These are phyloP conservation scores for Styela plicata DNA, from an alignment of 23 tunicate species.

Conservation along the genomic window DNA sequence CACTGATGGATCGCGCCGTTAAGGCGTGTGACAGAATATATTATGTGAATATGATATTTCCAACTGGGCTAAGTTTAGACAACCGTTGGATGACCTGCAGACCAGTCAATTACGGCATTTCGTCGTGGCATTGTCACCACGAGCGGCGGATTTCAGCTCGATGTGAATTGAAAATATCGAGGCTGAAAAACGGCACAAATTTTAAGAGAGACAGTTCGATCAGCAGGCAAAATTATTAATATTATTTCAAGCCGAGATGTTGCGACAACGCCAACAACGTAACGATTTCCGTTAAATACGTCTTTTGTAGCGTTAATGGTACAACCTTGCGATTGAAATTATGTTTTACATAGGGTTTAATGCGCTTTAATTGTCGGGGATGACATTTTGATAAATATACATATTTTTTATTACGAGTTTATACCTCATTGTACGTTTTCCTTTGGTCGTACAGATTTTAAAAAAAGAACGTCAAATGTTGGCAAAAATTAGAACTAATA, in stretches of 20 bases:
- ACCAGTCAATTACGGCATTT: not conserved
- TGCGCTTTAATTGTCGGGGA: not conserved
- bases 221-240: not conserved
- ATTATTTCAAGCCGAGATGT: slow-evolving; percentile 5
- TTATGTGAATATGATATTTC: too few species aligned
- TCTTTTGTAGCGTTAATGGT: not conserved
- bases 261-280: slow-evolving; percentile 6
- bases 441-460: too few species aligned
- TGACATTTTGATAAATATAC: too few species aligned
- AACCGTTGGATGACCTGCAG: not conserved
- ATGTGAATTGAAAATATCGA: slow-evolving; percentile 6
- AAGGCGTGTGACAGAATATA: too few species aligned
- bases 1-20: too few species aligned
- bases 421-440: too few species aligned
- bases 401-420: too few species aligned
- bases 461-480: too few species aligned
- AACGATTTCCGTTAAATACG: slow-evolving; percentile 8
- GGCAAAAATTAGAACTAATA: too few species aligned
- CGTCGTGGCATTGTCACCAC: not conserved
- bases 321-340: not conserved
- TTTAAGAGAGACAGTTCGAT: slow-evolving; percentile 6
- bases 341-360: not conserved
- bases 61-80: not conserved
- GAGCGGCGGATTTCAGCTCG: not conserved
- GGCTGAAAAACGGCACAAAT: not conserved